Base-by-base conservation (phyloP, 2,888 invertebrate genomes). In the Liopterus haemorrhoidalis region DNA sequence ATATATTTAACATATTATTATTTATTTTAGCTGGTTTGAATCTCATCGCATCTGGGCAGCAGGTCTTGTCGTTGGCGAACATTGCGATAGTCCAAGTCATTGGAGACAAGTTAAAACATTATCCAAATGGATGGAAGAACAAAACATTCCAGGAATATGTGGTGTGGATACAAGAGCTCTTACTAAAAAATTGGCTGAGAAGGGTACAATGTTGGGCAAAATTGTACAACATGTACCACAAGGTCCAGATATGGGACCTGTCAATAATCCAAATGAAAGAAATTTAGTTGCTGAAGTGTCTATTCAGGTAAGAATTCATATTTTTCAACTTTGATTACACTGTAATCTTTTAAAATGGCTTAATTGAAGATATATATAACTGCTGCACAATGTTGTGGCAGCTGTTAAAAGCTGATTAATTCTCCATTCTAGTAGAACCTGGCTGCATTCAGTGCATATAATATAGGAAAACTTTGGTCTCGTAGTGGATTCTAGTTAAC, bases 241-340 rank as follows among this genome's bases (percentile, higher is more conserved):
- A 1, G 65, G 69, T 28, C 60, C 61, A 1, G 51, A 67, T 16
- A 59, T 67, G 6, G 57, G 72, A 0, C 53, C 70, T 4, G 81
- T 86, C 54, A 62, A 70, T 18, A 91, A 99, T 70, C 96, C 96
- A 0, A 95, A 97, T 65, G 61, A 63, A 18, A 73, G 82, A 41
- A 94, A 99, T 69, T 75, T 99, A 51, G 97, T 97, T 0, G 79
- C 80, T 32, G 88, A 92, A 73, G 97, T 97, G 9, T 94, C 96
- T 2, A 73, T 80, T 25, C 81, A 83, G 73, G 83, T 86, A 61
- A 57, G 56, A 49, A 22, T 35, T 27, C 18, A 32, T 42, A 30
- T 36, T 28, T 27, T 33, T 39, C 16, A 14, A 53, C 25, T 11
- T 6, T 36, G 15, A 18, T 22, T 30, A 21, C 19, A 37, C 20